Percentiles rank a stretch among this genome's conserved stretches.
Conservation (phyloP, 2,888 invertebrate genomes). For the Ecliptopera silaceata region DNA sequence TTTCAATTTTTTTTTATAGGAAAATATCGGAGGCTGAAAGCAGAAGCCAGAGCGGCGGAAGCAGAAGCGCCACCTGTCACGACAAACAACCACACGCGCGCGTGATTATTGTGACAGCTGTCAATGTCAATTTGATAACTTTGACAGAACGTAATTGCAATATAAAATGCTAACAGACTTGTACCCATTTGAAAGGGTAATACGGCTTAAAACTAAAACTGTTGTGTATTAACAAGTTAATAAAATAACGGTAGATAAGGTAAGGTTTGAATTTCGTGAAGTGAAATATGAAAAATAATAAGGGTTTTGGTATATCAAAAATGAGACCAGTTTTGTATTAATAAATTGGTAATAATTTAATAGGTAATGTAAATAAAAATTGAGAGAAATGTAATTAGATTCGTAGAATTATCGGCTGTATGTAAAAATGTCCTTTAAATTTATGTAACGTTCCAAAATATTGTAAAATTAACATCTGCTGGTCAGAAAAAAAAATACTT, state of each 20-base stretch:
- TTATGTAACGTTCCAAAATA: constrained; percentile 13
- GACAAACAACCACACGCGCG: constrained; percentile 71
- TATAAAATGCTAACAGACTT: too few species aligned
- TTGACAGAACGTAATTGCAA: neutral
- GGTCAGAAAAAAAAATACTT: constrained; percentile 53
- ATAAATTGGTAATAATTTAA: neutral
- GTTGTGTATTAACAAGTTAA: neutral
- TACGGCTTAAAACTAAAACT: neutral
- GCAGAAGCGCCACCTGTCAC: constrained; percentile 73
- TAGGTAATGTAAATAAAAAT: constrained; percentile 28
- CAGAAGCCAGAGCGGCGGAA: constrained; percentile 76
- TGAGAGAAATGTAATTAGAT: neutral
- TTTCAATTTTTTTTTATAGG: constrained; percentile 19
- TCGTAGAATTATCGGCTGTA: constrained; percentile 20
- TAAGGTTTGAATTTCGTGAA: too few species aligned
- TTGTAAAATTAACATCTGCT: constrained; percentile 54
- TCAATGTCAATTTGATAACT: constrained; percentile 4
- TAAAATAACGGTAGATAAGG: too few species aligned
- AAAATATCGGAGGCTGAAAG: constrained; percentile 79
- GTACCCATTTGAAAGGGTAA: too few species aligned
- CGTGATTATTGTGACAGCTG: constrained; percentile 48
- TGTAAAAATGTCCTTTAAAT: neutral
- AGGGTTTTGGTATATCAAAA: neutral
- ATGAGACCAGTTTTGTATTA: constrained; percentile 4
- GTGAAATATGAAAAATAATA: too few species aligned